phyloP scores from a whole-genome alignment of 1,140 invertebrate genomes.

The Aphaenogaster ashmeadi region DNA sequence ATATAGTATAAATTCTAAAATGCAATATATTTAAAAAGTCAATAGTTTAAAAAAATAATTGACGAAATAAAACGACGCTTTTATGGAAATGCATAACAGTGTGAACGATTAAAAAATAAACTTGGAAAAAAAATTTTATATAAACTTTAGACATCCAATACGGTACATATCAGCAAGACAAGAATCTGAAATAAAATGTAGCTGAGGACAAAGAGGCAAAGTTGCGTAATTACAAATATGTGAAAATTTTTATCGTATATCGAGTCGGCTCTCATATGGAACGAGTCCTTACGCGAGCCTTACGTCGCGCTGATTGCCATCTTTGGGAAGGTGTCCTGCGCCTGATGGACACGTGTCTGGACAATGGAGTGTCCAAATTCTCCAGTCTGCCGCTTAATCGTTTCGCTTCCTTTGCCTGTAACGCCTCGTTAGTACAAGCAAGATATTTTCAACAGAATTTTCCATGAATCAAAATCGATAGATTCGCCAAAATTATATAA shows the following conservation, averaged over 20 bases:
- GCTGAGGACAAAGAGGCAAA: constrained; percentile 16
- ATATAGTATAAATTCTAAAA: neutral
- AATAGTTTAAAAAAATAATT: neutral
- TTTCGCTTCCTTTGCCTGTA: constrained; percentile 82
- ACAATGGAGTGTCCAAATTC: constrained; percentile 83
- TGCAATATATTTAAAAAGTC: neutral
- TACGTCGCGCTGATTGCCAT: constrained; percentile 86
- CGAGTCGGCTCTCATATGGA: constrained; percentile 73
- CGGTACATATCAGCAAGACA: neutral
- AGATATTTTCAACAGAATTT: constrained; percentile 36
- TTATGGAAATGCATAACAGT: neutral
- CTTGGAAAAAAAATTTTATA: neutral
- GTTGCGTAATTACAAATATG: constrained; percentile 38
- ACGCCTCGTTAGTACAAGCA: constrained; percentile 80
- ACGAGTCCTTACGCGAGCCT: constrained; percentile 85
- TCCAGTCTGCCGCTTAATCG: constrained; percentile 84
- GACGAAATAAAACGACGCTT: neutral
- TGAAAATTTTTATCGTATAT: neutral
- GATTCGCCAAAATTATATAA: neutral
- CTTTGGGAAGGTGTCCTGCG: constrained; percentile 85
- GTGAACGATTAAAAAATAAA: neutral
- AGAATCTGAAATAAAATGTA: constrained; percentile 57
- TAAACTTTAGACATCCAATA: neutral
- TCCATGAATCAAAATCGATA: neutral
- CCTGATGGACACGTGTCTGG: constrained; percentile 84